Conservation (phyloP, 2,888 invertebrate genomes). For the Hecatera dysodea region DNA sequence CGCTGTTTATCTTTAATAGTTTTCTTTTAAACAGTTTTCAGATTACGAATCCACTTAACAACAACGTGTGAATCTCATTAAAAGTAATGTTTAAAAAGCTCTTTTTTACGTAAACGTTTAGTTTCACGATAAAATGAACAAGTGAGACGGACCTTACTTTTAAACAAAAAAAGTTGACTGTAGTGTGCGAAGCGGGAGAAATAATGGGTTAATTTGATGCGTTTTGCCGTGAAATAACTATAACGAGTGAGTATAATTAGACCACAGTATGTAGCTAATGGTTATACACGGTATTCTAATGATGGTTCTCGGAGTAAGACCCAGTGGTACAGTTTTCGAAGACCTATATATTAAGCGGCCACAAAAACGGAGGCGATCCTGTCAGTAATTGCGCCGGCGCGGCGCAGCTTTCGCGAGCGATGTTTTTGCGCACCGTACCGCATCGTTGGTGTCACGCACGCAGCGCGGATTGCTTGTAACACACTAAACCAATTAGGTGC, state of each 20-base stretch:
- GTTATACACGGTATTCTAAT: constrained; percentile 69
- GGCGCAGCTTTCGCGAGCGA: constrained; percentile 52
- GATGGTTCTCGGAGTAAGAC: constrained; percentile 55
- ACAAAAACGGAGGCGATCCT: constrained; percentile 58
- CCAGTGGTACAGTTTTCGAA: constrained; percentile 61
- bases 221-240: constrained; percentile 70
- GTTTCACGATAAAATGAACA: constrained; percentile 57
- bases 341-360: constrained; percentile 58
- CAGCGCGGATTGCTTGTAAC: constrained; percentile 55
- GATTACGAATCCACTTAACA: constrained; percentile 44
- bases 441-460: constrained; percentile 59
- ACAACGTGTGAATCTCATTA: constrained; percentile 54
- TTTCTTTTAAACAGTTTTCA: constrained; percentile 24
- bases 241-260: constrained; percentile 67
- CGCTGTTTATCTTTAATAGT: constrained; percentile 2
- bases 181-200: constrained; percentile 54
- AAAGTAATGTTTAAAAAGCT: constrained; percentile 50
- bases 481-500: constrained; percentile 59
- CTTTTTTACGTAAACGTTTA: constrained; percentile 50
- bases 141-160: constrained; percentile 50
- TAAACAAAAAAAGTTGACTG: constrained; percentile 39
- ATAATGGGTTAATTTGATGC: constrained; percentile 73
- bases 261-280: constrained; percentile 63
- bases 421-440: constrained; percentile 58
- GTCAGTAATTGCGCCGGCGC: constrained; percentile 55